Conservation (phyloP, 1,140 invertebrate species). For the Anadara kagoshimensis region DNA sequence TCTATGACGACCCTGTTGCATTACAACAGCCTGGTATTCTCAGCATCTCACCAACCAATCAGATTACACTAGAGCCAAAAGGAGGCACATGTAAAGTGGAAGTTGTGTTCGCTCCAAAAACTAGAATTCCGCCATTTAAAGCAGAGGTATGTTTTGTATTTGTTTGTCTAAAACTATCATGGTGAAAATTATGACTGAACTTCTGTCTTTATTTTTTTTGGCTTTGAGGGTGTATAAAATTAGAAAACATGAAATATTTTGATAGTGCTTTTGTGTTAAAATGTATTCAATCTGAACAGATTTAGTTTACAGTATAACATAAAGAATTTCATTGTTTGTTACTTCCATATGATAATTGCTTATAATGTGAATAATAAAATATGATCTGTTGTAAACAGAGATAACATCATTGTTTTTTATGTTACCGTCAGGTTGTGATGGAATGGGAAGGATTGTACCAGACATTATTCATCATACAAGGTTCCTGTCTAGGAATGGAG, state of each 20-base stretch:
- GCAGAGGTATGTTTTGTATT: slow-evolving; percentile 66
- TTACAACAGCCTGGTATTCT: slow-evolving; percentile 61
- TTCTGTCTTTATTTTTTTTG: too few relatives aligned
- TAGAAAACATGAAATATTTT: too few relatives aligned
- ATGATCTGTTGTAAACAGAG: too few relatives aligned
- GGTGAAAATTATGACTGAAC: too few relatives aligned
- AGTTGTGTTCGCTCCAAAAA: slow-evolving; percentile 63
- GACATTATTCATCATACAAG: slow-evolving; percentile 71
- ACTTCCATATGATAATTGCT: too few relatives aligned
- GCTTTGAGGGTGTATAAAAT: too few relatives aligned
- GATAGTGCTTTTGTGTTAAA: too few relatives aligned
- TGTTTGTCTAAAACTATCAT: too few relatives aligned
- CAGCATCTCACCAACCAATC: slow-evolving; percentile 54
- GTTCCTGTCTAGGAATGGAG: slow-evolving; percentile 72
- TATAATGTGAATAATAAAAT: too few relatives aligned
- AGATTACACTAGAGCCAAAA: slow-evolving; percentile 64
- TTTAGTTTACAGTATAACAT: too few relatives aligned
- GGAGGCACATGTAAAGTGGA: slow-evolving; percentile 67
- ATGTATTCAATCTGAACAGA: too few relatives aligned
- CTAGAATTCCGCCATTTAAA: slow-evolving; percentile 68
- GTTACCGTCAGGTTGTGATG: slow-evolving; percentile 40
- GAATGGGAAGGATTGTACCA: slow-evolving; percentile 70
- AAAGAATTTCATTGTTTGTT: too few relatives aligned
- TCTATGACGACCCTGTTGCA: slow-evolving; percentile 56
- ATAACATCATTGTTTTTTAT: background rate